Evolutionary conservation across 2,888 invertebrate species (phyloP).

Genomic region (Parochlus steinenii): DNA sequence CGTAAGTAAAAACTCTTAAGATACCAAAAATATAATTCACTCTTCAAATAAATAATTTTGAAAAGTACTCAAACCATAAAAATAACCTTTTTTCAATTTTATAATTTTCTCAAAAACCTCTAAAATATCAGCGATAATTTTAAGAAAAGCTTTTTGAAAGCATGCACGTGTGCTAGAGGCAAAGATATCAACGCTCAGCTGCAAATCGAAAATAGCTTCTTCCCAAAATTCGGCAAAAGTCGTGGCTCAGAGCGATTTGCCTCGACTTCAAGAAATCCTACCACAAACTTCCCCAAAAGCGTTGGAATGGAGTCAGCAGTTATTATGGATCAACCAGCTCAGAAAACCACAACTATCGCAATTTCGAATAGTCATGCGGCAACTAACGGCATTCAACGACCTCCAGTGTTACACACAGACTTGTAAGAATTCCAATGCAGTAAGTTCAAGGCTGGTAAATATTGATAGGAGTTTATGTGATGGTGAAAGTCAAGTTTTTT

Average conservation of each 20-base stretch:
- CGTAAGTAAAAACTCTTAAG: constrained; percentile 31
- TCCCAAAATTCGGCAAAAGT: constrained; percentile 24
- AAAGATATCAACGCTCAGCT: constrained; percentile 65
- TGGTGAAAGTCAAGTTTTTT: too few relatives aligned
- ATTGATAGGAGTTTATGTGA: too few relatives aligned
- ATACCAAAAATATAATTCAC: neutral
- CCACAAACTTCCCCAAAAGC: constrained; percentile 8
- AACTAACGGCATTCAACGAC: constrained; percentile 7
- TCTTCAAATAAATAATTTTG: neutral
- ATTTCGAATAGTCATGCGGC: constrained; percentile 6
- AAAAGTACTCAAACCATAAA: neutral
- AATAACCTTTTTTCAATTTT: neutral
- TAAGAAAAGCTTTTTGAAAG: constrained; percentile 75
- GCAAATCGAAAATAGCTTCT: constrained; percentile 65
- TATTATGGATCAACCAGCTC: neutral
- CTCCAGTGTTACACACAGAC: constrained; percentile 9
- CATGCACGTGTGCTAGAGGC: constrained; percentile 65
- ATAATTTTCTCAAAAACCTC: neutral
- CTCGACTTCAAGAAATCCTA: constrained; percentile 7
- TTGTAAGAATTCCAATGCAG: too few relatives aligned
- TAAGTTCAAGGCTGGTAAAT: too few relatives aligned
- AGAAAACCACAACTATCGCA: constrained; percentile 9
- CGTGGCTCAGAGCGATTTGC: constrained; percentile 7
- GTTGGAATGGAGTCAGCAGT: constrained; percentile 3
- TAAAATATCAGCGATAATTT: constrained; percentile 59